A percentile compares a stretch with the other conserved stretches of the same genome.
These are phyloP conservation scores for Dicrostonyx torquatus DNA, from an alignment of 2,797 vertebrate genomes.

Conservation along the genomic window DNA sequence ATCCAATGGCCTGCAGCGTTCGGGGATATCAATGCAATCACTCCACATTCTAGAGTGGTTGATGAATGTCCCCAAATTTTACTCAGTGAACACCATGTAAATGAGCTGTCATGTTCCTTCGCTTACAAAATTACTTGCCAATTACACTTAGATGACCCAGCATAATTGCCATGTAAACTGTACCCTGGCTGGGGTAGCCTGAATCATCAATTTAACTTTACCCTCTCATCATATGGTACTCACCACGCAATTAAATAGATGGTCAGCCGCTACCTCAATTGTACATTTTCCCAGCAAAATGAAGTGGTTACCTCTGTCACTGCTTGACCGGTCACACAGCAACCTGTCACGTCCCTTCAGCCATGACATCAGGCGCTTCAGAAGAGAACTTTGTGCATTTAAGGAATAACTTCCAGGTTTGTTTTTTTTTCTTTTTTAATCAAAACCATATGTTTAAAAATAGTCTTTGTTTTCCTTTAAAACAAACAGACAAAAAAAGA, in stretches of 20 bases:
- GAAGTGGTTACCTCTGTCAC: constrained; percentile 55
- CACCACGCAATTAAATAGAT: constrained; percentile 77
- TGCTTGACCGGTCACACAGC: constrained; percentile 53
- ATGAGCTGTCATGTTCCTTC: constrained; percentile 80
- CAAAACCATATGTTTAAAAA: constrained; percentile 32
- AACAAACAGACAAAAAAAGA: background rate
- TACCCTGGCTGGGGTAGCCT: constrained; percentile 68
- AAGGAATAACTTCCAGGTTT: constrained; percentile 53
- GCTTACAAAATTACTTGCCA: constrained; percentile 80
- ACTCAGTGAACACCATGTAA: constrained; percentile 78
- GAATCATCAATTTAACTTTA: constrained; percentile 78
- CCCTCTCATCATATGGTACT: constrained; percentile 70
- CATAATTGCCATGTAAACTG: constrained; percentile 66
- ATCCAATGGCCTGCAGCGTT: constrained; percentile 10
- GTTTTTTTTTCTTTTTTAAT: background rate
- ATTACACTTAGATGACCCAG: constrained; percentile 75
- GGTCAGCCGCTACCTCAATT: constrained; percentile 63
- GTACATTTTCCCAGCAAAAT: constrained; percentile 62
- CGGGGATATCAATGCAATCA: constrained; percentile 48
- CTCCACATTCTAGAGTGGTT: constrained; percentile 66
- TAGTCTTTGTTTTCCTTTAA: constrained; percentile 31
- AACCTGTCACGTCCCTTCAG: constrained; percentile 13
- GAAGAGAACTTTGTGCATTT: constrained; percentile 18
- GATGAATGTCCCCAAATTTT: constrained; percentile 80
- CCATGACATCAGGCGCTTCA: constrained; percentile 35